phyloP scores from a whole-genome alignment of 1,140 invertebrate genomes.

The Wiebesia pumilae region DNA sequence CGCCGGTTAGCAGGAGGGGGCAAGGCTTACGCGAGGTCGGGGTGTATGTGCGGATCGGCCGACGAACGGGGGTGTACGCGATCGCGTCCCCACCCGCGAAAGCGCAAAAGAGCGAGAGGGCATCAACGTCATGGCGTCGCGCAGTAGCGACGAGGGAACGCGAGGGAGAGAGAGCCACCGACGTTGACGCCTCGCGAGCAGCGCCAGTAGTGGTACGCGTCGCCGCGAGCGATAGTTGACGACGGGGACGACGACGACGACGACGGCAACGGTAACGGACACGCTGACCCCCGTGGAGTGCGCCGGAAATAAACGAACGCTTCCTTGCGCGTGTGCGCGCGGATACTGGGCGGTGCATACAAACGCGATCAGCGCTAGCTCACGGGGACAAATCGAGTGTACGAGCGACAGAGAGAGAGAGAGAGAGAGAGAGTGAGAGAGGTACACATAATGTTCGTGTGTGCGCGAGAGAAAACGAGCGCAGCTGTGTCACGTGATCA shows the following conservation, averaged over 20 bases:
- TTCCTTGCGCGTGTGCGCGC: neutral
- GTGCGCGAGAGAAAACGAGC: neutral
- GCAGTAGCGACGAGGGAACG: constrained; percentile 62
- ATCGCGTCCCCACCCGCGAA: neutral
- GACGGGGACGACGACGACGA: neutral
- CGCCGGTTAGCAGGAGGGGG: constrained; percentile 45
- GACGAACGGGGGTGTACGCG: neutral
- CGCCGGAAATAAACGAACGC: constrained; percentile 13
- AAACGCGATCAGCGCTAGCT: no score
- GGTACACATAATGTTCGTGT: no score
- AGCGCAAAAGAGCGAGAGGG: constrained; percentile 46
- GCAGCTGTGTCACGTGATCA: constrained; percentile 57
- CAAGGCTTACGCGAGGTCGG: constrained; percentile 57
- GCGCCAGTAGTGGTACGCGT: constrained; percentile 31
- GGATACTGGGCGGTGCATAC: neutral
- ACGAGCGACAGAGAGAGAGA: neutral
- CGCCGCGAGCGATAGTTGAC: constrained; percentile 35
- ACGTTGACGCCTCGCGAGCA: constrained; percentile 57
- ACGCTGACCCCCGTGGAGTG: neutral
- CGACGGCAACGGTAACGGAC: neutral
- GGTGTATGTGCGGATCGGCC: constrained; percentile 54
- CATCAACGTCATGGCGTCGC: constrained; percentile 72
- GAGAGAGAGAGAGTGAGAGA: constrained; percentile 9
- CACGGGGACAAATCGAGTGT: neutral
- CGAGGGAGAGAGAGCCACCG: constrained; percentile 57